Percentiles rank a stretch among this genome's conserved stretches.
phyloP scores from a whole-genome alignment of 1,140 invertebrate species.

The Bursaphelenchus mucronatus region DNA sequence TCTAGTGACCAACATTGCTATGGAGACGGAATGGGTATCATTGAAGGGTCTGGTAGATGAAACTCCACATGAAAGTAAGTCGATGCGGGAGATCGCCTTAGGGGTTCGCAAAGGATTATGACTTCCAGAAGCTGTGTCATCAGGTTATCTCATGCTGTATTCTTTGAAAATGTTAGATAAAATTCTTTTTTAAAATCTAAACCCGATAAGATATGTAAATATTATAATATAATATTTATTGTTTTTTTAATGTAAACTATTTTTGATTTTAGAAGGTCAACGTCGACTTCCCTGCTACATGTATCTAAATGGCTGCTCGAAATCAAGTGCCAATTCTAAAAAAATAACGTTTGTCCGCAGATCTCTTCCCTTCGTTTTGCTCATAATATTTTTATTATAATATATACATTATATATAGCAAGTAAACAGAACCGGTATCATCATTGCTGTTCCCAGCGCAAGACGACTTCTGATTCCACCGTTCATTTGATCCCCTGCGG shows the following conservation, averaged over 20 bases:
- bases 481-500: too few relatives aligned
- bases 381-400: too few relatives aligned
- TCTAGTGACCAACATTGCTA: slow-evolving; percentile 50
- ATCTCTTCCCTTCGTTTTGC: too few relatives aligned
- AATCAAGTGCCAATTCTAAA: not conserved
- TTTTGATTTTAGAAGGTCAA: slow-evolving; percentile 28
- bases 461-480: too few relatives aligned
- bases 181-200: not conserved
- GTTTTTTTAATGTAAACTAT: not conserved
- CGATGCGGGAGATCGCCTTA: not conserved
- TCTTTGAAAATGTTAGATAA: not conserved
- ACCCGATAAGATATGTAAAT: slow-evolving; percentile 5
- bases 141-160: not conserved
- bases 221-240: too few relatives aligned
- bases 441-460: too few relatives aligned
- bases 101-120: not conserved
- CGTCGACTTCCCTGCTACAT: slow-evolving; percentile 56
- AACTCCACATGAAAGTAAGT: slow-evolving; percentile 27
- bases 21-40: slow-evolving; percentile 57
- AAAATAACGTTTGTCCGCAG: too few relatives aligned
- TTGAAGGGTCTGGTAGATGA: slow-evolving; percentile 44
- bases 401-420: too few relatives aligned
- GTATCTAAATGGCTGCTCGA: slow-evolving; percentile 56
- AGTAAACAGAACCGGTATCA: too few relatives aligned
- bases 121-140: not conserved